Evolutionary conservation across 2,113 vertebrate genomes (phyloP).

Genomic region (Cepphus grylle): DNA sequence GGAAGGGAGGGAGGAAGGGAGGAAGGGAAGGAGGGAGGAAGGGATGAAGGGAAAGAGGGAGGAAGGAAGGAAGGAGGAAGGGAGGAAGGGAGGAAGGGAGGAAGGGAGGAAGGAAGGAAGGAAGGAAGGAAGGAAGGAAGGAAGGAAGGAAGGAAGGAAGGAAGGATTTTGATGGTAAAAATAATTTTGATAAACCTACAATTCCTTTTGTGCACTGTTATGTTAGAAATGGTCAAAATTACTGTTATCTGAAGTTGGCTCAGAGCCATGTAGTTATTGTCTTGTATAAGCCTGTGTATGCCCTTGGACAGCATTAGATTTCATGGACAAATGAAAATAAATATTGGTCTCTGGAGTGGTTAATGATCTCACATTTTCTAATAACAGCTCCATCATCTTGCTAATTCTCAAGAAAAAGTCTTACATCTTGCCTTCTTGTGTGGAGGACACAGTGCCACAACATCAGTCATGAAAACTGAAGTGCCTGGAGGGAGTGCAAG

Average conservation of each 20-base stretch:
- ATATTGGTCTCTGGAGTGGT: not conserved
- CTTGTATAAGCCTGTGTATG: not conserved
- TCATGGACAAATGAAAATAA: not conserved
- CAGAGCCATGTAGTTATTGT: not conserved
- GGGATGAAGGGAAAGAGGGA: too few species aligned
- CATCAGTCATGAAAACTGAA: not conserved
- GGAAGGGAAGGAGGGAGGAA: fast-evolving
- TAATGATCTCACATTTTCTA: not conserved
- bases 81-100: too few species aligned
- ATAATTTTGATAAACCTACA: not conserved
- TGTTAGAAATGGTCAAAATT: not conserved
- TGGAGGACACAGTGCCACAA: not conserved
- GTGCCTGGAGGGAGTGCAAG: not conserved
- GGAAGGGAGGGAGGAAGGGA: fast-evolving
- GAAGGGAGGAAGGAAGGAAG: not conserved
- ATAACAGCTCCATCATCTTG: not conserved
- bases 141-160: too few species aligned
- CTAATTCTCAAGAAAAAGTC: not conserved
- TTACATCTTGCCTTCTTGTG: not conserved
- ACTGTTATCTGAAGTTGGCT: not conserved
- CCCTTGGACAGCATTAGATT: not conserved
- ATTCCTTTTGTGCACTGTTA: not conserved
- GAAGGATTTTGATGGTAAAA: not conserved
- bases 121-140: too few species aligned
- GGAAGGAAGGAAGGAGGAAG: too few species aligned